Evolutionary conservation across 2,797 vertebrate genomes (phyloP).

Genomic region (Pteropus rufus): DNA sequence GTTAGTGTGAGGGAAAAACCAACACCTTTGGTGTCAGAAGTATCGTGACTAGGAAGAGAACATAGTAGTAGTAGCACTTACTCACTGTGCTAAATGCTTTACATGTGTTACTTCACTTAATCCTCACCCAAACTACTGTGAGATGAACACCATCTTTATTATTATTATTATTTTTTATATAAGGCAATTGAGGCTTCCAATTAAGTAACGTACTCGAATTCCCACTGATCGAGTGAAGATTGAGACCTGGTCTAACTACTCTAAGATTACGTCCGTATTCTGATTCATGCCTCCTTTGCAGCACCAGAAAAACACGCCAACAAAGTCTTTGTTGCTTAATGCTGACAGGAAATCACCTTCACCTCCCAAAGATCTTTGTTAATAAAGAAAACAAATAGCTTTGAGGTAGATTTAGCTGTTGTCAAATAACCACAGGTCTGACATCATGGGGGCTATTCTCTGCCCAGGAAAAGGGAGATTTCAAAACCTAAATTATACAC

Average conservation of each 20-base stretch:
- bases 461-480: conserved; percentile 67
- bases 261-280: not conserved
- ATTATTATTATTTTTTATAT: not conserved
- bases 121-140: not conserved
- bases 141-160: not conserved
- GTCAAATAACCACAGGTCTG: conserved; percentile 46
- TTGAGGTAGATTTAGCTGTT: not conserved
- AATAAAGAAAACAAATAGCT: not conserved
- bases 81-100: not conserved
- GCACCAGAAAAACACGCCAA: not conserved
- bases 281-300: not conserved
- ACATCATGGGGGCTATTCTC: conserved; percentile 56
- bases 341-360: not conserved
- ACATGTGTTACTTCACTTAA: not conserved
- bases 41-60: not conserved
- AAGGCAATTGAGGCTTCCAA: not conserved
- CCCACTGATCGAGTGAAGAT: not conserved
- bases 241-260: not conserved
- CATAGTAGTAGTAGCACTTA: not conserved
- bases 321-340: not conserved
- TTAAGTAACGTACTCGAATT: not conserved
- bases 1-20: not conserved
- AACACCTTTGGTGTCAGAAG: not conserved
- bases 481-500: conserved; percentile 70
- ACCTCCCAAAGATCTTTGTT: conserved; percentile 2